Evolutionary conservation across 1,140 invertebrate genomes (phyloP), one percentile per base, ranked within the genome.

Genomic region (Antheraea mylitta): DNA sequence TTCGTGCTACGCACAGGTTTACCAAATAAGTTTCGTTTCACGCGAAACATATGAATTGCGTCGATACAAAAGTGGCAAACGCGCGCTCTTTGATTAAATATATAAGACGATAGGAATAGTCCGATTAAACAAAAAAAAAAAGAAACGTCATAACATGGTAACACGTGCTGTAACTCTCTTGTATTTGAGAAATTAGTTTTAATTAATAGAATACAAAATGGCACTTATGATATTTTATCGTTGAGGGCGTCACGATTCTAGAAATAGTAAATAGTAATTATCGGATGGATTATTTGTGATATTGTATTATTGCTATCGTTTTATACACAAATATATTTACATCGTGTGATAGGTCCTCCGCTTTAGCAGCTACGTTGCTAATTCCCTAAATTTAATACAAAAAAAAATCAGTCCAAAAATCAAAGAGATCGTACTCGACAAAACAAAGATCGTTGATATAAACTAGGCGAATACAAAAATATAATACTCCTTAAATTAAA

Each of bases 1-100:
- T 75, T 76, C 80, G 80, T 89, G 85, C 79, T 86, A 80, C 76
- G 82, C 82, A 85, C 82, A 73, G 22, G 69, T 73, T 75, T 7
- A 42, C 38, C 38, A 42, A 42, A 42, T 11, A 22, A 19, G 38
- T 42, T 61, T 18, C 18, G 59, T 61, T 61, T 61, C 59, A 61
- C 38, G 7, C 11, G 38, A 42, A 42, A 42, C 7, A 7, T 10
- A 42, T 7, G 22, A 30, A 42, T 11, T 42, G 38, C 11, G 38
- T 42, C 38, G 38, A 42, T 42, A 42, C 38, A 42, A 42, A 42
- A 42, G 11, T 42, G 38, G 38, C 38, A 42, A 42, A 42, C 38
- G 11, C 7, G 38, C 7, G 38, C 38, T 42, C 38, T 42, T 42
- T 42, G 11, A 10, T 10, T 42, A 42, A 10, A 42, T 42, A 42